Evolutionary conservation across 2,888 invertebrate genomes (phyloP).

Genomic region (Dexiosoma caninum): DNA sequence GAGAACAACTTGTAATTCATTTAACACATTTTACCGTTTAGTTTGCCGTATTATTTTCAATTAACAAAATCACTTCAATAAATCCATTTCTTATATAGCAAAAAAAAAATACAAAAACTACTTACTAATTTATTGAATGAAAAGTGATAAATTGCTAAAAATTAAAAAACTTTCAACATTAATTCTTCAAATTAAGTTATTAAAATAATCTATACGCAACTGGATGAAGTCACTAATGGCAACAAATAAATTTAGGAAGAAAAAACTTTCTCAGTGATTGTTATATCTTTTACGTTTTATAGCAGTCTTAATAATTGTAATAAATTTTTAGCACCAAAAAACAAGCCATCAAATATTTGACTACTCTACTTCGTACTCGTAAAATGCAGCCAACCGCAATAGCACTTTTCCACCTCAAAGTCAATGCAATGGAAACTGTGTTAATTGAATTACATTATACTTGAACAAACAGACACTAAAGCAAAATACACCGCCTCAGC

Average conservation of each 20-base stretch:
- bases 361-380: conserved; percentile 5
- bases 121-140: conserved; percentile 16
- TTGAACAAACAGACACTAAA: conserved; percentile 56
- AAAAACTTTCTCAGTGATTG: not conserved
- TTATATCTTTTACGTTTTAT: conserved; percentile 10
- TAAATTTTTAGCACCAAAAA: conserved; percentile 29
- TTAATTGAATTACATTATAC: conserved; percentile 72
- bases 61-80: not conserved
- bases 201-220: conserved; percentile 13
- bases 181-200: conserved; percentile 26
- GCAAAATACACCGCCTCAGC: not conserved
- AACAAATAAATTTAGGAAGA: conserved; percentile 42
- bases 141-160: conserved; percentile 29
- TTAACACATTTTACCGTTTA: not conserved
- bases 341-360: conserved; percentile 40
- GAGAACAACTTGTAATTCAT: too few species aligned
- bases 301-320: conserved; percentile 56
- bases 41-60: not conserved
- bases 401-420: conserved; percentile 63
- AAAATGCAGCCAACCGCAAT: conserved; percentile 55
- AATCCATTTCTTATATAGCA: not conserved
- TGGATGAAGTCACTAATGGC: conserved; percentile 44
- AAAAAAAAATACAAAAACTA: conserved; percentile 10
- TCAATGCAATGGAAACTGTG: conserved; percentile 73
- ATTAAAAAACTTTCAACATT: conserved; percentile 27